These are phyloP conservation scores for Oreochromis aureus DNA, from an alignment of 2,113 vertebrate genomes.

Conservation along the genomic window DNA sequence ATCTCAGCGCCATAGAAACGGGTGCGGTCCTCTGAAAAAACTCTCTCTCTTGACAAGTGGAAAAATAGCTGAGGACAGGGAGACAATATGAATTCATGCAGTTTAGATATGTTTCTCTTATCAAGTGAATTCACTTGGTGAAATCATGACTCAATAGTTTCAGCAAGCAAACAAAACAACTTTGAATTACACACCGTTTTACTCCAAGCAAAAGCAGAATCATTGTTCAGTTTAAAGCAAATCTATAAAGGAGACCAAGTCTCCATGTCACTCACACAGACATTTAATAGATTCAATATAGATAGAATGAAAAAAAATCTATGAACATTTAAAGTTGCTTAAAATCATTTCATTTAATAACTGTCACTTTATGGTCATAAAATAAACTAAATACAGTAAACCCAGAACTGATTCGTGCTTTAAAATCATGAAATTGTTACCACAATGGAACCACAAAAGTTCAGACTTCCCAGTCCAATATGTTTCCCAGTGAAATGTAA, in stretches of 20 bases:
- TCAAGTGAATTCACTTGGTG: background rate
- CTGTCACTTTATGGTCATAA: background rate
- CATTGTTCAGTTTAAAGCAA: background rate
- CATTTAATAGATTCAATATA: background rate
- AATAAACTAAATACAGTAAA: background rate
- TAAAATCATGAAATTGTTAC: background rate
- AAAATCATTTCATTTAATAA: background rate
- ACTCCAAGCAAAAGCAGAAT: background rate
- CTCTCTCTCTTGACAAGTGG: conserved; percentile 96
- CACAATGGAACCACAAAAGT: background rate
- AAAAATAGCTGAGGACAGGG: conserved; percentile 81
- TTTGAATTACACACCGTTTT: background rate
- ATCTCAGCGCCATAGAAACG: conserved; percentile 97
- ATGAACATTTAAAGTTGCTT: rapidly evolving
- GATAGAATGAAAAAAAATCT: rapidly evolving
- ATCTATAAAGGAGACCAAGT: background rate
- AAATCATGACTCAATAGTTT: background rate
- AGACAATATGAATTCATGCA: background rate
- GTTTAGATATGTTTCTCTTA: background rate
- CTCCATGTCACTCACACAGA: background rate
- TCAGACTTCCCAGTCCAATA: background rate
- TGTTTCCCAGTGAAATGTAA: background rate
- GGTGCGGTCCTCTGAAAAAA: conserved; percentile 96
- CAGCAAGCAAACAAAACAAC: background rate
- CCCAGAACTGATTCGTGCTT: background rate